Percentiles rank a stretch among this genome's conserved stretches.
These are phyloP conservation scores for Dendrophyllia cribrosa DNA, from an alignment of 64 coral and sea anemone genomes.

Conservation along the genomic window DNA sequence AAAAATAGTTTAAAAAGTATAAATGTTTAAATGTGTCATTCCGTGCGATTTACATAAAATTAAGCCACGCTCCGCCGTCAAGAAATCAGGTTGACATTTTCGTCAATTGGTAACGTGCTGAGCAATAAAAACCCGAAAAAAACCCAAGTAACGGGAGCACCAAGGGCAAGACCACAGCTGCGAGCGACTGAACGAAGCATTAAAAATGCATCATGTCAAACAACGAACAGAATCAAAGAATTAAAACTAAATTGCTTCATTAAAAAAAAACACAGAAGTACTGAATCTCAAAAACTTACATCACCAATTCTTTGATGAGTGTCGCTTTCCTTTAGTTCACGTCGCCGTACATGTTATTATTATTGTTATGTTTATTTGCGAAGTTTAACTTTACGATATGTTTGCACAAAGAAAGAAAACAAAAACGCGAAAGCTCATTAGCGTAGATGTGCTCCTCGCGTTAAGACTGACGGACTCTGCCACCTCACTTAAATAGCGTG, in stretches of 20 bases:
- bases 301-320: background rate
- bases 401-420: conserved; percentile 45
- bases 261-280: background rate
- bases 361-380: conserved; percentile 31
- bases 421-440: conserved; percentile 53
- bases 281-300: background rate
- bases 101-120: conserved; percentile 61
- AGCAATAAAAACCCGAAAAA: background rate
- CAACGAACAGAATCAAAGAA: conserved; percentile 38
- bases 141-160: background rate
- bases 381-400: conserved; percentile 56
- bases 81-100: conserved; percentile 37
- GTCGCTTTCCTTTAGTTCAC: background rate
- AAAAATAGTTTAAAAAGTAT: conserved; percentile 44
- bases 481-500: background rate
- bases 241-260: conserved; percentile 33
- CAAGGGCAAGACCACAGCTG: conserved; percentile 46
- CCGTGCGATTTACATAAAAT: conserved; percentile 69
- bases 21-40: conserved; percentile 70
- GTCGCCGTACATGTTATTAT: conserved; percentile 38
- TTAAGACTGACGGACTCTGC: conserved; percentile 14
- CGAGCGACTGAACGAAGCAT: background rate
- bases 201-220: conserved; percentile 51
- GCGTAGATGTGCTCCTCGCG: conserved; percentile 15
- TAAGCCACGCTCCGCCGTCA: conserved; percentile 49